A percentile compares a stretch with the other conserved stretches of the same genome.
Conservation (phyloP, 2,113 vertebrate species). For the Diphyllodes magnificus region DNA sequence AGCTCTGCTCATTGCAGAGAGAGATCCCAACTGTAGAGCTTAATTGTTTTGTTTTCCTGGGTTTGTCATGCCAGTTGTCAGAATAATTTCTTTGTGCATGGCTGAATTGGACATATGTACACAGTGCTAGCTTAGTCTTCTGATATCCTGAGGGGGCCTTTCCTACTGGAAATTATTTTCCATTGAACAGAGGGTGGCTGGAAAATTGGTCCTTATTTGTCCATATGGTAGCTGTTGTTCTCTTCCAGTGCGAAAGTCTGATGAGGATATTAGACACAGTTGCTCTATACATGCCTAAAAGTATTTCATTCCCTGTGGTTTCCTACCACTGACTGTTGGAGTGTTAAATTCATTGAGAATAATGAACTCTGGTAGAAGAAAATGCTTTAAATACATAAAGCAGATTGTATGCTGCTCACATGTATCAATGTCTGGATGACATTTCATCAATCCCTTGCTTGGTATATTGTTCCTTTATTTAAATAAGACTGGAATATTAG, state of each 20-base stretch:
- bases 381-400: background rate
- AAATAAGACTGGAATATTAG: background rate
- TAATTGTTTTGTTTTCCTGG: constrained; percentile 6
- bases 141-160: constrained; percentile 17
- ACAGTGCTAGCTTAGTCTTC: background rate
- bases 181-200: constrained; percentile 32
- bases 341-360: background rate
- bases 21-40: background rate
- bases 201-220: constrained; percentile 51
- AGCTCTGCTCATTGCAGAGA: background rate
- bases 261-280: constrained; percentile 70
- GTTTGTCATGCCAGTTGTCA: constrained; percentile 2
- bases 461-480: background rate
- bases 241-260: constrained; percentile 66
- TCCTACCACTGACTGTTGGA: background rate
- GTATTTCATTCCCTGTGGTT: constrained; percentile 28
- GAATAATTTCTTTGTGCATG: background rate
- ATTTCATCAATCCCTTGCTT: background rate
- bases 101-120: background rate
- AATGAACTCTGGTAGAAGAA: background rate
- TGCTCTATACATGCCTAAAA: background rate
- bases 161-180: constrained; percentile 11
- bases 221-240: constrained; percentile 81
- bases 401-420: background rate
- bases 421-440: background rate